Evolutionary conservation across 92 coral and sea anemone species (phyloP).

Genomic region (Porites rus): DNA sequence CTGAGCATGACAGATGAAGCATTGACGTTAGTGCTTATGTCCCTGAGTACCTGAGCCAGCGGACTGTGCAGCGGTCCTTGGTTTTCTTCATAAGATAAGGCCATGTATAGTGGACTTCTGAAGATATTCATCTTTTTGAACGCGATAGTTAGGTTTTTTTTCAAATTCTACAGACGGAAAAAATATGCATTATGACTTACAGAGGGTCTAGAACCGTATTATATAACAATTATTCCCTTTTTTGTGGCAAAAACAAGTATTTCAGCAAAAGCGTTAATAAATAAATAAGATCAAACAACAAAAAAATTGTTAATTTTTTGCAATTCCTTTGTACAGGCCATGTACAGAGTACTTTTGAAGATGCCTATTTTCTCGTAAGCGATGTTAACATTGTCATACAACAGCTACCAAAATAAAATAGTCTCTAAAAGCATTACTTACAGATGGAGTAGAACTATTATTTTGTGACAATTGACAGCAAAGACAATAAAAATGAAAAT

Average conservation of each 20-base stretch:
- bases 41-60: conserved; percentile 6
- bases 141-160: conserved; percentile 12
- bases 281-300: background rate
- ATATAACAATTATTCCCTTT: too few relatives aligned
- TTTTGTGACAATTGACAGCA: too few relatives aligned
- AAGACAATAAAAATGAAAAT: too few relatives aligned
- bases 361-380: conserved; percentile 4
- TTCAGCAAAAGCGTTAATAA: background rate
- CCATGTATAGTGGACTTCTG: conserved; percentile 33
- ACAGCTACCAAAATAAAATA: background rate
- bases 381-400: conserved; percentile 2
- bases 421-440: too few relatives aligned
- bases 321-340: background rate
- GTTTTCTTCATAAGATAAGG: conserved; percentile 18
- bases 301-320: too few relatives aligned
- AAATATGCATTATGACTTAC: background rate
- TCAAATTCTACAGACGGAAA: background rate
- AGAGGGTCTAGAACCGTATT: too few relatives aligned
- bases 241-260: too few relatives aligned
- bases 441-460: too few relatives aligned
- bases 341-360: conserved; percentile 26
- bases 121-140: conserved; percentile 8
- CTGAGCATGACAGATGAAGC: background rate
- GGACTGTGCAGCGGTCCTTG: conserved; percentile 21
- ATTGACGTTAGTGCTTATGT: conserved; percentile 21